phyloP scores from a whole-genome alignment of 1,140 invertebrate species.

The Mamestra configurata region DNA sequence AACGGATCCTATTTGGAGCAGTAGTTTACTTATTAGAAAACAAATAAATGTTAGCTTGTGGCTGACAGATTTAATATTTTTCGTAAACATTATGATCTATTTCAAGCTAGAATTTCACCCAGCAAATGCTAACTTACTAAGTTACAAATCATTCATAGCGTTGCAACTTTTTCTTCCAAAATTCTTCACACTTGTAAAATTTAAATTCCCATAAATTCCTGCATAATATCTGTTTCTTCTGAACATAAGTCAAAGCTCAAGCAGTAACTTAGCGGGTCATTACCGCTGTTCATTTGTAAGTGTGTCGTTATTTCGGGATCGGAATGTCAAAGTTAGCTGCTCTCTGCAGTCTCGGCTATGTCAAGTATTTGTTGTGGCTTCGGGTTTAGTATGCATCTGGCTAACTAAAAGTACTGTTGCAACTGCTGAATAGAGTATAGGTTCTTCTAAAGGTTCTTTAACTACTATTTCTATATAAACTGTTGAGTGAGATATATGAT shows the following conservation, averaged over 20 bases:
- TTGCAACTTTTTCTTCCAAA: not conserved
- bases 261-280: constrained; percentile 34
- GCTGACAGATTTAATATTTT: not conserved
- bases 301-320: constrained; percentile 37
- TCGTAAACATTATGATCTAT: not conserved
- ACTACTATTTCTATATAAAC: not conserved
- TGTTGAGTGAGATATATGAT: not conserved
- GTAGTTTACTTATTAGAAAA: not conserved
- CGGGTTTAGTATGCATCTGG: constrained; percentile 23
- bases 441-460: not conserved
- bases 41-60: not conserved
- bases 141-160: not conserved
- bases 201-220: constrained; percentile 24
- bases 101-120: not conserved
- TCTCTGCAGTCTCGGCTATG: constrained; percentile 23
- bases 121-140: too few species aligned
- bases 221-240: constrained; percentile 22
- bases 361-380: constrained; percentile 45
- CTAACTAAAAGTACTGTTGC: not conserved
- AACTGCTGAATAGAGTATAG: not conserved
- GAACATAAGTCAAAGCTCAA: constrained; percentile 42
- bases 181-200: not conserved
- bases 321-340: constrained; percentile 41
- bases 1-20: constrained; percentile 2
- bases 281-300: constrained; percentile 15